phyloP scores from a whole-genome alignment of 2,797 vertebrate genomes.

The Pterois miles region DNA sequence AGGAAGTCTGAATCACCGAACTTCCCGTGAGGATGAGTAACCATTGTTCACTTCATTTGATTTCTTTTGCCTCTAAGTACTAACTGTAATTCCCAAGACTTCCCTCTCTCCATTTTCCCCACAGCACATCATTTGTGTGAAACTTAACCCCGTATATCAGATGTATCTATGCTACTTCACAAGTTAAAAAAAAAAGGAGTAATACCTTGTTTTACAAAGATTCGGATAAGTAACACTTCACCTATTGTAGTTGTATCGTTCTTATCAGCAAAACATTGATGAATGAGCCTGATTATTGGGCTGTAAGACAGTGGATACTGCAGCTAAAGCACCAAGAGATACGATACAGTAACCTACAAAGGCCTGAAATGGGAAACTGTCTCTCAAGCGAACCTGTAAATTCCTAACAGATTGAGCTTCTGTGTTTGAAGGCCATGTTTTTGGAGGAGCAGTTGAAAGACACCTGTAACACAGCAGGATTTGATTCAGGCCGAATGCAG shows the following conservation, averaged over 20 bases:
- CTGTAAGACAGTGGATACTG: not conserved
- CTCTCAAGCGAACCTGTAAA: slow-evolving; percentile 51
- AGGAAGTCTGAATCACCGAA: slow-evolving; percentile 42
- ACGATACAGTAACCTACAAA: slow-evolving; percentile 26
- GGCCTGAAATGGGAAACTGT: slow-evolving; percentile 34
- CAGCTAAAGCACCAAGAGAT: slow-evolving; percentile 1
- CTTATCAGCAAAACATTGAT: slow-evolving; percentile 1
- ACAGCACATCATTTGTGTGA: slow-evolving; percentile 7
- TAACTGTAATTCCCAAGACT: slow-evolving; percentile 39
- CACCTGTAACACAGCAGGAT: slow-evolving; percentile 59
- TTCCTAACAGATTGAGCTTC: slow-evolving; percentile 59
- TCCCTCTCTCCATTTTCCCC: slow-evolving; percentile 13
- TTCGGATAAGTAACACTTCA: not conserved
- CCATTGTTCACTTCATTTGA: slow-evolving; percentile 49
- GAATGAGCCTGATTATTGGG: slow-evolving; percentile 9
- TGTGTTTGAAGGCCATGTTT: slow-evolving; percentile 57
- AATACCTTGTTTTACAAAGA: not conserved
- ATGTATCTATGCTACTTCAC: not conserved
- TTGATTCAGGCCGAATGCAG: slow-evolving; percentile 68
- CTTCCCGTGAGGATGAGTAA: slow-evolving; percentile 18
- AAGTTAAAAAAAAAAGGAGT: not conserved
- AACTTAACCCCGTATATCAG: not conserved
- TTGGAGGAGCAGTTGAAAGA: slow-evolving; percentile 65
- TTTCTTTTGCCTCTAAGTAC: slow-evolving; percentile 43
- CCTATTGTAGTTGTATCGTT: not conserved